Percentiles rank a stretch among this genome's conserved stretches.
Conservation (phyloP, 2,797 vertebrate genomes). For the Rhinophrynus dorsalis region DNA sequence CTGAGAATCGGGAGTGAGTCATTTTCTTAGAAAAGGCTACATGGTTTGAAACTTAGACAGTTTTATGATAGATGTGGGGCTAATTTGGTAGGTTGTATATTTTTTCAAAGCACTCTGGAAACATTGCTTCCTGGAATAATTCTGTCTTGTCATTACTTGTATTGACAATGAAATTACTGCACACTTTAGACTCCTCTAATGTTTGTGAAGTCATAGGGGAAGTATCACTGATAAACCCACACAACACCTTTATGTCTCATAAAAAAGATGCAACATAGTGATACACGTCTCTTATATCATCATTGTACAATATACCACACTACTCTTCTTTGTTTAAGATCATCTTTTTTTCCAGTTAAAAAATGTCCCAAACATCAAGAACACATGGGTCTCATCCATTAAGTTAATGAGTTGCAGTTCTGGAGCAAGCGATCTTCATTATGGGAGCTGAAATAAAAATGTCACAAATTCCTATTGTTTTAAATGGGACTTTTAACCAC, state of each 20-base stretch:
- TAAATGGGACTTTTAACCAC: too few relatives aligned
- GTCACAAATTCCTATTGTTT: too few relatives aligned
- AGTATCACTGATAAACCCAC: constrained; percentile 22
- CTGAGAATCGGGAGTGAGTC: constrained; percentile 15
- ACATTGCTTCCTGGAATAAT: constrained; percentile 41
- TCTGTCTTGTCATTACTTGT: constrained; percentile 45
- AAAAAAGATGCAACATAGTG: not conserved
- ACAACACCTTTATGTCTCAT: not conserved
- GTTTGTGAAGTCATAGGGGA: constrained; percentile 23
- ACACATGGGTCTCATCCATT: too few relatives aligned
- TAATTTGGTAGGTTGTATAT: constrained; percentile 28
- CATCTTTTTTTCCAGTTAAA: too few relatives aligned
- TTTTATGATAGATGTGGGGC: constrained; percentile 39
- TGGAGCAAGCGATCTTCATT: too few relatives aligned
- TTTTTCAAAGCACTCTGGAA: constrained; percentile 40
- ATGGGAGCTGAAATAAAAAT: too few relatives aligned
- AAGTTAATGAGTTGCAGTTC: too few relatives aligned
- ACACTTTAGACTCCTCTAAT: constrained; percentile 5
- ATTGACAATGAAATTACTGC: constrained; percentile 31
- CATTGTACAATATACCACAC: too few relatives aligned
- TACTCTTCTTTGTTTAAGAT: too few relatives aligned
- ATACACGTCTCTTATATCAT: too few relatives aligned
- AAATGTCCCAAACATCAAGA: too few relatives aligned
- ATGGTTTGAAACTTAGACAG: constrained; percentile 13
- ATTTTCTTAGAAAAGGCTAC: constrained; percentile 44